phyloP scores from a whole-genome alignment of 1,140 invertebrate species.

The Calephelis virginiensis region DNA sequence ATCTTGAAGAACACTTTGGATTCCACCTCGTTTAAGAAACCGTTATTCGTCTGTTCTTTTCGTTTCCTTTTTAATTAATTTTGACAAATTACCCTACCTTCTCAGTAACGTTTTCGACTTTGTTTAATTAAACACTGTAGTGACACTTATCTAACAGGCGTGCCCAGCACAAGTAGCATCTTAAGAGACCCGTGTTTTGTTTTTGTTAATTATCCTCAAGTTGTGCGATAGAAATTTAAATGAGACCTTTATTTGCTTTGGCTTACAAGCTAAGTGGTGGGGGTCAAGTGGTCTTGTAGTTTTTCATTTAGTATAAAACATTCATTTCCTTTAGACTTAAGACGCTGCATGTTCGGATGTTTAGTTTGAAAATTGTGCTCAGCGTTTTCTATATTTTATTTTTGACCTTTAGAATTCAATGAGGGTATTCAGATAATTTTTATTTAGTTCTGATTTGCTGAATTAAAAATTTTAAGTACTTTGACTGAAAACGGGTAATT shows the following conservation, averaged over 20 bases:
- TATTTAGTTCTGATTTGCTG: too few relatives aligned
- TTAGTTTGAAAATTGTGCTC: background rate
- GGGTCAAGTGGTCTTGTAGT: conserved; percentile 29
- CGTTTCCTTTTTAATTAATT: conserved; percentile 77
- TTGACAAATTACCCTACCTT: conserved; percentile 76
- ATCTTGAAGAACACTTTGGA: conserved; percentile 45
- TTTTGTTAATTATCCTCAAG: conserved; percentile 44
- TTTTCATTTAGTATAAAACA: conserved; percentile 28
- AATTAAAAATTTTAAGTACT: too few relatives aligned
- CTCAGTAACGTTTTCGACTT: conserved; percentile 67
- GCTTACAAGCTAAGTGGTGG: conserved; percentile 23
- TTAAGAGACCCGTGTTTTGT: conserved; percentile 38
- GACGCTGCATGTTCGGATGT: conserved; percentile 2
- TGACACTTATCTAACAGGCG: conserved; percentile 60
- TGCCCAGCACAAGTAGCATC: conserved; percentile 40
- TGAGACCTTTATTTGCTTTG: conserved; percentile 31
- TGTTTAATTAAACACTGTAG: conserved; percentile 77
- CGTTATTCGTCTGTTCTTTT: conserved; percentile 61
- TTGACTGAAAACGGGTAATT: too few relatives aligned
- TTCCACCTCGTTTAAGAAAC: conserved; percentile 58
- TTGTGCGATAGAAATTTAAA: conserved; percentile 33
- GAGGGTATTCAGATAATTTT: too few relatives aligned
- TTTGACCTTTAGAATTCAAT: too few relatives aligned
- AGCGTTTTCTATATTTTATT: too few relatives aligned
- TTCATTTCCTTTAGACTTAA: conserved; percentile 19